These are phyloP conservation scores for Aphelenchoides besseyi DNA, from an alignment of 1,140 invertebrate species.

Conservation along the genomic window DNA sequence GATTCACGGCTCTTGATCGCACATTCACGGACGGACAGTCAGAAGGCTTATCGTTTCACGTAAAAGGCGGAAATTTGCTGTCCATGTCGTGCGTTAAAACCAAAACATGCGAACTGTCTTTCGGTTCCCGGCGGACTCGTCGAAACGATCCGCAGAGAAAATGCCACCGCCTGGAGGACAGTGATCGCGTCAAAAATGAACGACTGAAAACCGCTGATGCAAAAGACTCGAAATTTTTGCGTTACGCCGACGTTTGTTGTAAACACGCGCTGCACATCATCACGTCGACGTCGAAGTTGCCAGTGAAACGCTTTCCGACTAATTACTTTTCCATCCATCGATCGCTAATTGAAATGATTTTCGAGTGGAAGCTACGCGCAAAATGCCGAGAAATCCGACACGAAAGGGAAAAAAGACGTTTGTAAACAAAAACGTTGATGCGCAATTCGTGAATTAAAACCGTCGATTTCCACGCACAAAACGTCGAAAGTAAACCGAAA, in stretches of 20 bases:
- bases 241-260: background rate
- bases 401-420: background rate
- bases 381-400: background rate
- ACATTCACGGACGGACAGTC: background rate
- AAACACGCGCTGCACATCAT: background rate
- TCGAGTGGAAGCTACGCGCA: background rate
- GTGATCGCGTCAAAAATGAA: background rate
- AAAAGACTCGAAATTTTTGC: background rate
- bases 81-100: background rate
- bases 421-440: slow-evolving; percentile 6
- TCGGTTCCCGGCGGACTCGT: background rate
- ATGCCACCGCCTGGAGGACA: background rate
- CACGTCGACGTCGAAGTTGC: background rate
- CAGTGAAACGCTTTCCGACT: background rate
- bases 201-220: too few relatives aligned
- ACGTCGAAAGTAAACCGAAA: background rate
- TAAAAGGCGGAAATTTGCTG: background rate
- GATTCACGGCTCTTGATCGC: background rate
- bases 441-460: background rate
- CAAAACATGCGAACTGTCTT: background rate
- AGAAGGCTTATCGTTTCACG: slow-evolving; percentile 1
- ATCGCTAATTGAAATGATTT: too few relatives aligned
- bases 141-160: background rate
- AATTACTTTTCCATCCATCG: too few relatives aligned
- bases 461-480: background rate